Conservation (phyloP, 1,140 invertebrate species). For the Chymomyza costata region DNA sequence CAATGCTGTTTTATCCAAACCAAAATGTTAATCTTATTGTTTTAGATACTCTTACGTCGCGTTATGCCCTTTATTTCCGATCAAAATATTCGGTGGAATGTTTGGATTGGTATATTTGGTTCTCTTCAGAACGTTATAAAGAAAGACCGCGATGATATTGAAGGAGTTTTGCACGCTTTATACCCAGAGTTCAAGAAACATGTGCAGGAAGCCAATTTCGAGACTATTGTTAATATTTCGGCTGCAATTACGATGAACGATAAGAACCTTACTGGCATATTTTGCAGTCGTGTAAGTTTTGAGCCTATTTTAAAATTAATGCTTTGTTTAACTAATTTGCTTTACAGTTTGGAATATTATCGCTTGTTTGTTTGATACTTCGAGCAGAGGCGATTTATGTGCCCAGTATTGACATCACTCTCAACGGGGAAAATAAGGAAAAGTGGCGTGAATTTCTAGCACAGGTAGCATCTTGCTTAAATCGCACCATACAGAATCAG, state of each 20-base stretch:
- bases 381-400: constrained; percentile 63
- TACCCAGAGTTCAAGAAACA: constrained; percentile 78
- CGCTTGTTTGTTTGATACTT: constrained; percentile 64
- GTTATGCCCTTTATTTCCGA: constrained; percentile 78
- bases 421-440: constrained; percentile 42
- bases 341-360: constrained; percentile 69
- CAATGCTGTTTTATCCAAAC: background rate
- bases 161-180: constrained; percentile 76
- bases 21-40: background rate
- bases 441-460: constrained; percentile 67
- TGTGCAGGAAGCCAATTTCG: constrained; percentile 68
- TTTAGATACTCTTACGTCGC: constrained; percentile 78
- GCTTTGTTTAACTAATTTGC: no score
- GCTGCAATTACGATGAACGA: constrained; percentile 57
- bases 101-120: constrained; percentile 77
- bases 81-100: constrained; percentile 75
- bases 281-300: constrained; percentile 70
- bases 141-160: constrained; percentile 76
- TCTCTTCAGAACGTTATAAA: constrained; percentile 75
- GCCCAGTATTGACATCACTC: constrained; percentile 32
- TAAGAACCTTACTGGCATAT: constrained; percentile 66
- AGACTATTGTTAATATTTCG: constrained; percentile 57
- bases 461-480: constrained; percentile 60
- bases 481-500: constrained; percentile 68
- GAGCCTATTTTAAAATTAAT: background rate